Conservation (phyloP, 53 echinoderm and acorn worm species). For the Paracentrotus lividus region DNA sequence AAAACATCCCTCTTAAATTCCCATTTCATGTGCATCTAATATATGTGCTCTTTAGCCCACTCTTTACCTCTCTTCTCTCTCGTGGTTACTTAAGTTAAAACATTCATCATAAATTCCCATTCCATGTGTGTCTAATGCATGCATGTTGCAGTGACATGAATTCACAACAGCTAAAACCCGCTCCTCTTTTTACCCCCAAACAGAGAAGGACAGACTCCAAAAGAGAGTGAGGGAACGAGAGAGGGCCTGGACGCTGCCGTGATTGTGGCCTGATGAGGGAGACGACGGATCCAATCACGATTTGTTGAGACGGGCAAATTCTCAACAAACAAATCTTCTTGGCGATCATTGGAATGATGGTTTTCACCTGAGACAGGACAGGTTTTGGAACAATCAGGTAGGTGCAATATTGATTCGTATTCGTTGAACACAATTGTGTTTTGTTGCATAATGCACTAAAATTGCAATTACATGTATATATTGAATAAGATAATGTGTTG, state of each 20-base stretch:
- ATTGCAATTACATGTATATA: too few species aligned
- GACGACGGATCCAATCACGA: slow-evolving; percentile 19
- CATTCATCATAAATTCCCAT: background rate
- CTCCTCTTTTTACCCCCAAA: background rate
- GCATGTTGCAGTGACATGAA: background rate
- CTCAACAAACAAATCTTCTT: slow-evolving; percentile 25
- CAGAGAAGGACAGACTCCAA: background rate
- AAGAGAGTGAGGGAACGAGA: background rate
- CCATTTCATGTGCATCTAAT: too few species aligned
- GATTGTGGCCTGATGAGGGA: slow-evolving; percentile 2
- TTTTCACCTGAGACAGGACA: background rate
- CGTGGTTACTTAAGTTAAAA: background rate
- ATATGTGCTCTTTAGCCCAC: too few species aligned
- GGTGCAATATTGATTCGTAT: background rate
- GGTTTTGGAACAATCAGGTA: background rate
- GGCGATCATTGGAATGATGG: background rate
- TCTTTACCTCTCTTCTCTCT: too few species aligned
- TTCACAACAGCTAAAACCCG: background rate
- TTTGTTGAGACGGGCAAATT: slow-evolving; percentile 12
- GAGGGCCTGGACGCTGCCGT: background rate
- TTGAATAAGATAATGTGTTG: too few species aligned
- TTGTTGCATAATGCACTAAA: too few species aligned
- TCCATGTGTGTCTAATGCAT: background rate
- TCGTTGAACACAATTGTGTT: background rate
- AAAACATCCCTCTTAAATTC: background rate